These are phyloP conservation scores for Littorina saxatilis DNA, from an alignment of 1,140 invertebrate genomes.

Conservation along the genomic window DNA sequence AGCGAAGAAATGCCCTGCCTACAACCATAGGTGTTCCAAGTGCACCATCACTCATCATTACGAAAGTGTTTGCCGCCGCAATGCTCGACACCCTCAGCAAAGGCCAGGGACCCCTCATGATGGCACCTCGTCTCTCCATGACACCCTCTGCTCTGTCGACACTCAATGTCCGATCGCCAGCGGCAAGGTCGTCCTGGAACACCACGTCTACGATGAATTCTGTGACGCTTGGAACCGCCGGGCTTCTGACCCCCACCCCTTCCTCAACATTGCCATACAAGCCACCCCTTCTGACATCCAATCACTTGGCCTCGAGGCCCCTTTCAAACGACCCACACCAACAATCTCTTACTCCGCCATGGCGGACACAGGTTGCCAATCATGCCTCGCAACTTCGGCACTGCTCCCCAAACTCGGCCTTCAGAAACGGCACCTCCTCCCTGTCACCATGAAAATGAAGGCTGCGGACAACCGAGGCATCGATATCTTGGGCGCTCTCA, in stretches of 20 bases:
- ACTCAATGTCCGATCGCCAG: not conserved
- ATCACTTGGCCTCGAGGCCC: constrained; percentile 29
- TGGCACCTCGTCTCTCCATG: not conserved
- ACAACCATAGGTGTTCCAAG: constrained; percentile 4
- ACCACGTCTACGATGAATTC: constrained; percentile 49
- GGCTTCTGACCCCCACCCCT: constrained; percentile 46
- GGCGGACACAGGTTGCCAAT: constrained; percentile 42
- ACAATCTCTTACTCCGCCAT: not conserved
- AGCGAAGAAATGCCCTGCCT: constrained; percentile 9
- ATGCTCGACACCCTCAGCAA: constrained; percentile 22
- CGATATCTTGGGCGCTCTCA: constrained; percentile 30
- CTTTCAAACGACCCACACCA: not conserved
- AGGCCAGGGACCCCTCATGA: constrained; percentile 15
- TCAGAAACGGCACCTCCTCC: constrained; percentile 8
- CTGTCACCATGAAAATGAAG: constrained; percentile 36
- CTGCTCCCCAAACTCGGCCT: constrained; percentile 21
- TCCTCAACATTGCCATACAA: constrained; percentile 30
- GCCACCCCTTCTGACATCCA: constrained; percentile 37
- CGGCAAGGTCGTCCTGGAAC: constrained; percentile 40
- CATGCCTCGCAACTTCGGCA: not conserved
- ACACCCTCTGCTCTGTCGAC: not conserved
- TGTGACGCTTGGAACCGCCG: constrained; percentile 41
- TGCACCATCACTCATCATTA: constrained; percentile 9
- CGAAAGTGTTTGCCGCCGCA: not conserved
- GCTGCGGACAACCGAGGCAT: constrained; percentile 12